Evolutionary conservation across 2,113 vertebrate genomes (phyloP).

Genomic region (Pungitius pungitius): DNA sequence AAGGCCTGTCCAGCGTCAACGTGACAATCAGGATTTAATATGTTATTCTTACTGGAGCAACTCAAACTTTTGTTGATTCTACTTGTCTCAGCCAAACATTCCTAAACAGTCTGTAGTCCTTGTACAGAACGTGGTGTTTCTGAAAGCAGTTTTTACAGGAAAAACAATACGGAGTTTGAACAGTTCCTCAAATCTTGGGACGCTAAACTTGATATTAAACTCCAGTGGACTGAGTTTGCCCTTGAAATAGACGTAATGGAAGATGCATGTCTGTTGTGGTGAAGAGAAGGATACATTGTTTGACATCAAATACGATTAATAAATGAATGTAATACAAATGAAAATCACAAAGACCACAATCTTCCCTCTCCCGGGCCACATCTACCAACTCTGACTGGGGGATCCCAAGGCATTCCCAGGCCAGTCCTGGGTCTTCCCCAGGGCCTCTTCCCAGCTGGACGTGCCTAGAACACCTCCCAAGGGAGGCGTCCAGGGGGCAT

Average conservation of each 20-base stretch:
- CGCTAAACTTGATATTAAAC: not conserved
- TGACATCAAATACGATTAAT: not conserved
- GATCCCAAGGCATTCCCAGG: no score
- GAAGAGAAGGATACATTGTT: not conserved
- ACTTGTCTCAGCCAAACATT: not conserved
- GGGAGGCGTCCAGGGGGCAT: no score
- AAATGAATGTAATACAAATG: not conserved
- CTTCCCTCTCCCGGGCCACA: no score
- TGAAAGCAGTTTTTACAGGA: slow-evolving; percentile 82
- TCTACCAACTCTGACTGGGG: no score
- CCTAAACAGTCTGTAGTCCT: not conserved
- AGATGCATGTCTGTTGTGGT: not conserved
- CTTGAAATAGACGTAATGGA: not conserved
- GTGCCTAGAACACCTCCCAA: no score
- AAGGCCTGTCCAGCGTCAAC: slow-evolving; percentile 36
- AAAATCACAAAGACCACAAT: not conserved
- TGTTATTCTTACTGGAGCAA: not conserved
- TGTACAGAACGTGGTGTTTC: not conserved
- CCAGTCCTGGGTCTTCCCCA: no score
- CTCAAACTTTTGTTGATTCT: no score
- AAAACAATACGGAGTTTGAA: slow-evolving; percentile 79
- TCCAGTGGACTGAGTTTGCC: not conserved
- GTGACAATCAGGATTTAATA: not conserved
- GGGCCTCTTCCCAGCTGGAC: no score
- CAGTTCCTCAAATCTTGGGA: not conserved